Evolutionary conservation across 2,797 vertebrate species (phyloP), one percentile per base, ranked within the genome.

Genomic region (Hydrophis major): DNA sequence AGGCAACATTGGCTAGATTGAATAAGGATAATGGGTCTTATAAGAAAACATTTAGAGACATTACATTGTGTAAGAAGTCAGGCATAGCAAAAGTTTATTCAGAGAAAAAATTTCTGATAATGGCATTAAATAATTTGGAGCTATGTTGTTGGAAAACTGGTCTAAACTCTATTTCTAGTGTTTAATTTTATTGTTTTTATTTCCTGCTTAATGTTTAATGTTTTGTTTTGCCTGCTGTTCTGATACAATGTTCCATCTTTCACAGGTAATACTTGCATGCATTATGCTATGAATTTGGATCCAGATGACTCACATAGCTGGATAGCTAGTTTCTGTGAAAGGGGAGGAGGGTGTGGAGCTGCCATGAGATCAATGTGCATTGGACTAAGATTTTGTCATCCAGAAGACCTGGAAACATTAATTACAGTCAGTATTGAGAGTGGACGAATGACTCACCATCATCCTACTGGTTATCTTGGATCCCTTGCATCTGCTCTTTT

Each of bases 291-390:
- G 74, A 87, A 2, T 32, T 95, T 98, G 93, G 22, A 96, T 0
- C 96, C 96, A 0, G 94, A 37, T 2, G 56, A 0, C 28, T 92
- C 95, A 0, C 0, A 92, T 0, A 97, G 98, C 91, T 98, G 97
- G 98, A 97, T 89, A 92, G 95, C 98, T 87, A 97, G 97, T 0
- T 98, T 98, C 94, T 96, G 93, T 86, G 89, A 10, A 0, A 2
- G 0, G 0, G 98, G 89, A 0, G 98, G 98, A 0, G 98, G 98
- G 88, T 98, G 98, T 0, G 98, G 98, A 4, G 98, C 98, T 0
- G 98, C 98, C 91, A 98, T 98, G 98, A 95, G 98, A 6, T 97
- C 98, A 93, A 98, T 98, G 98, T 98, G 98, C 94, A 98, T 98
- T 0, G 98, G 98, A 32, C 96, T 98, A 95, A 97, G 98, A 12